These are phyloP conservation scores for Epinotia nisella DNA, from an alignment of 2,888 invertebrate species.

Conservation along the genomic window DNA sequence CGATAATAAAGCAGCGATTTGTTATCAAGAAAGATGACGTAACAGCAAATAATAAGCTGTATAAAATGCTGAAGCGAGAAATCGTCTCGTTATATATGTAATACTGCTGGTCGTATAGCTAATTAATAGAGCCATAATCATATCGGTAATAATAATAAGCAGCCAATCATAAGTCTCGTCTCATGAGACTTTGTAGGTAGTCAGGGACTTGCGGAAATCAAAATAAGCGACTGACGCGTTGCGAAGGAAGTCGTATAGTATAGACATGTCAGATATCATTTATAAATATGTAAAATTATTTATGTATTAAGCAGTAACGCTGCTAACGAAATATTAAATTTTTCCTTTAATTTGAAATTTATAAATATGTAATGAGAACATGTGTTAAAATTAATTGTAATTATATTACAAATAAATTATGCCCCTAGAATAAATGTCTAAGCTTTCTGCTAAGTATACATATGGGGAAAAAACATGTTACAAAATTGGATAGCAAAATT, in stretches of 20 bases:
- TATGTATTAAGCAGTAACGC: no score
- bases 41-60: conserved; percentile 32
- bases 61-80: conserved; percentile 42
- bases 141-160: conserved; percentile 9
- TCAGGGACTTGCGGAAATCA: background rate
- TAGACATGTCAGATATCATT: background rate
- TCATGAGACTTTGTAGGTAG: background rate
- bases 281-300: no score
- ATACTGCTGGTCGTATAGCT: conserved; percentile 20
- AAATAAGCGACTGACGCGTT: background rate
- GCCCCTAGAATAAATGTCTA: background rate
- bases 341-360: no score
- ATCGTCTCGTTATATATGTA: conserved; percentile 39
- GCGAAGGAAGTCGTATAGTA: conserved; percentile 13
- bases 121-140: conserved; percentile 24
- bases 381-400: background rate
- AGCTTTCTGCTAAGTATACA: background rate
- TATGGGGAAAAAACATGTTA: background rate
- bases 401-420: background rate
- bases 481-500: background rate
- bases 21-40: conserved; percentile 36
- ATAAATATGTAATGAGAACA: conserved; percentile 12
- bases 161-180: conserved; percentile 23
- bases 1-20: conserved; percentile 32
- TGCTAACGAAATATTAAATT: no score